Percentiles rank a stretch among this genome's conserved stretches.
These are phyloP conservation scores for Neodon shergylaensis DNA, from an alignment of 2,113 vertebrate genomes.

Conservation along the genomic window DNA sequence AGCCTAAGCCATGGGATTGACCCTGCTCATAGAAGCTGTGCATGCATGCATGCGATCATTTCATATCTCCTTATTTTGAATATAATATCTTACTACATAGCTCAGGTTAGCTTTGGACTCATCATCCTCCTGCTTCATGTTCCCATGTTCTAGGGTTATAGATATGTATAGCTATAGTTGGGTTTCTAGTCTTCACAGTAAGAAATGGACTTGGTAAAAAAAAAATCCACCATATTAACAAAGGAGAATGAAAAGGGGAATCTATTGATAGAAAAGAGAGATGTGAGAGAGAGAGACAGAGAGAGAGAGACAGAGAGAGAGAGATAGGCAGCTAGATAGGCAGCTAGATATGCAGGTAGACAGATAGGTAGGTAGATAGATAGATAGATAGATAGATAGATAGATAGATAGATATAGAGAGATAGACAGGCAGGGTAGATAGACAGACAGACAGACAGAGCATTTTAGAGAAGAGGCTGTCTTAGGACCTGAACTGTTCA, in stretches of 20 bases:
- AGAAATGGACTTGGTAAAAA: neutral
- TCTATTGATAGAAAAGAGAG: neutral
- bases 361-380: neutral
- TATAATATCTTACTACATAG: neutral
- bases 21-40: neutral
- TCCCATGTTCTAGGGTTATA: neutral
- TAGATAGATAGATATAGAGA: neutral
- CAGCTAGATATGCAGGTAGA: too few relatives aligned
- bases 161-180: too few relatives aligned
- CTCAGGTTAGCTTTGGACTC: neutral
- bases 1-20: neutral
- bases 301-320: neutral
- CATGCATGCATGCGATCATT: neutral
- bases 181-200: neutral
- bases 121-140: too few relatives aligned
- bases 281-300: neutral
- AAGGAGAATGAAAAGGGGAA: neutral
- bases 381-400: neutral
- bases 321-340: neutral
- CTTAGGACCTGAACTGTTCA: neutral
- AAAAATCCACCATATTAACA: neutral
- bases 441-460: neutral
- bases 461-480: neutral
- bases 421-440: neutral
- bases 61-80: neutral